A percentile compares a stretch with the other conserved stretches of the same genome.
Conservation (phyloP, 2,888 invertebrate genomes). For the Drosophila incognita region DNA sequence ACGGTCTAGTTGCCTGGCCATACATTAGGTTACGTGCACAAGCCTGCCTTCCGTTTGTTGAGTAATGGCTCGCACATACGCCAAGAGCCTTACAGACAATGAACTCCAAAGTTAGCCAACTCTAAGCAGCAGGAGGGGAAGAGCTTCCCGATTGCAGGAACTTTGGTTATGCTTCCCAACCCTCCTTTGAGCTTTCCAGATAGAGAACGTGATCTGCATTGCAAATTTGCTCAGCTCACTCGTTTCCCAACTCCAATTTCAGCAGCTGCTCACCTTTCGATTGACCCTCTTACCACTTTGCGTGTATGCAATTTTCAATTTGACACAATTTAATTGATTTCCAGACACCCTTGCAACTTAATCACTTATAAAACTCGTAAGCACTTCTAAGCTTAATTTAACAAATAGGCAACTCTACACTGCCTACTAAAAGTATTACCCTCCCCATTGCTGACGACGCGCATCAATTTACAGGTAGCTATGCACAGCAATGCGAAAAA, state of each 20-base stretch:
- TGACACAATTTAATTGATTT: conserved; percentile 35
- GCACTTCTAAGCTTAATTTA: conserved; percentile 25
- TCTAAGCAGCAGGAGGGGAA: conserved; percentile 2
- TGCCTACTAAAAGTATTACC: conserved; percentile 6
- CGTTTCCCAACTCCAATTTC: neutral
- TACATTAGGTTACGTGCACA: conserved; percentile 45
- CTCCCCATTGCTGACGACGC: neutral
- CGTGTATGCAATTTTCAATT: conserved; percentile 46
- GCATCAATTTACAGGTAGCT: conserved; percentile 28
- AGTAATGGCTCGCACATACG: conserved; percentile 53
- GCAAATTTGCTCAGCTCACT: conserved; percentile 27
- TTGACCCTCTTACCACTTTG: conserved; percentile 6
- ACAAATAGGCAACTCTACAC: conserved; percentile 40
- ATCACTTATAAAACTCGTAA: conserved; percentile 14
- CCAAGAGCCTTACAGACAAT: conserved; percentile 53
- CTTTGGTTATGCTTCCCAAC: conserved; percentile 14
- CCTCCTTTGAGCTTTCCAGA: conserved; percentile 18
- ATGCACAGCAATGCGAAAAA: neutral
- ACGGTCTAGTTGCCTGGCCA: conserved; percentile 14
- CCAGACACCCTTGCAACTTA: conserved; percentile 2
- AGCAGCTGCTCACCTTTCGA: conserved; percentile 2
- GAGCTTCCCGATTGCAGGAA: conserved; percentile 10
- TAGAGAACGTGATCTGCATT: conserved; percentile 56
- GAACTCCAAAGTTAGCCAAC: conserved; percentile 43
- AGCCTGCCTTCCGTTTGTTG: conserved; percentile 37